Conservation (phyloP, 2,888 invertebrate genomes). For the Nymphalis c-album region DNA sequence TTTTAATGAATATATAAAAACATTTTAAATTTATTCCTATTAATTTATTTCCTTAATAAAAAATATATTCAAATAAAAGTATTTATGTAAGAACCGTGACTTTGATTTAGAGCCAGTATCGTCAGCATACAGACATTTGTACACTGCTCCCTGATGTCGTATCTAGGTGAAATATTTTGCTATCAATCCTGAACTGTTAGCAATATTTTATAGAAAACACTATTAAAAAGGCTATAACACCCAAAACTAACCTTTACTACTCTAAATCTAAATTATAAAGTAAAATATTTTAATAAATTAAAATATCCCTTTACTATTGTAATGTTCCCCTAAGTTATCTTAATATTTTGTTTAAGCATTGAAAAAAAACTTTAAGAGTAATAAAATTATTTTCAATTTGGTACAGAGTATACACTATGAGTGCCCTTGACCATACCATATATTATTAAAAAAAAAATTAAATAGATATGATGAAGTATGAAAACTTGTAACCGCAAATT, state of each 20-base stretch:
- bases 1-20: not conserved
- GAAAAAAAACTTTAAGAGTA: too few species aligned
- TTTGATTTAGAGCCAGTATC: constrained; percentile 27
- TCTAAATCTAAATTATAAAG: not conserved
- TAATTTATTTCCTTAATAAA: too few species aligned
- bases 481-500: constrained; percentile 27
- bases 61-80: not conserved
- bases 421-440: too few species aligned
- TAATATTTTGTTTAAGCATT: too few species aligned
- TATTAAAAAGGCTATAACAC: constrained; percentile 5
- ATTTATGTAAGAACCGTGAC: not conserved
- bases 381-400: too few species aligned
- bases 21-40: too few species aligned
- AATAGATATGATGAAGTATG: not conserved
- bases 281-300: too few species aligned
- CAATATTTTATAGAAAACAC: constrained; percentile 17
- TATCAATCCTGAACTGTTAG: constrained; percentile 23
- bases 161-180: constrained; percentile 31
- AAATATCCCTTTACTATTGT: too few species aligned
- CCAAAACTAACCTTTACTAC: not conserved
- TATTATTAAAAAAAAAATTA: not conserved
- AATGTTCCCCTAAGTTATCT: too few species aligned
- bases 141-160: constrained; percentile 31
- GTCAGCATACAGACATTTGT: constrained; percentile 24
- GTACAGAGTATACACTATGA: too few species aligned